phyloP scores from a whole-genome alignment of 2,113 vertebrate genomes.

The Saguinus imperator region DNA sequence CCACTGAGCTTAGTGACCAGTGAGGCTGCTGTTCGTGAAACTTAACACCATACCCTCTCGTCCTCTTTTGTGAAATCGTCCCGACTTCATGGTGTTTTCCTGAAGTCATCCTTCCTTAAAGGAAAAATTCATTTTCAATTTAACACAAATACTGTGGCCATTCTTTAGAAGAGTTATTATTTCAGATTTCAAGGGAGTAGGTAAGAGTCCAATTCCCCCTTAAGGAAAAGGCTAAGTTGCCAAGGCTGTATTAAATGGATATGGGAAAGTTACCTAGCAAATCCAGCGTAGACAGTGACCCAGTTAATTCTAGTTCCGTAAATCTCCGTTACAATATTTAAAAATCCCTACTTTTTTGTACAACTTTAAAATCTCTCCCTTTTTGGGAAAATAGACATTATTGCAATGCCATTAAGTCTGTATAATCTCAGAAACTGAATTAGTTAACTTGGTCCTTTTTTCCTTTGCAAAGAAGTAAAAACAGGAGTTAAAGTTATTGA shows the following conservation, averaged over 20 bases:
- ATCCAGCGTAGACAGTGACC: not conserved
- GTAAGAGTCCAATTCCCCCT: not conserved
- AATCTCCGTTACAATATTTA: not conserved
- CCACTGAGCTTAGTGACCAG: not conserved
- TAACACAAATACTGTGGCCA: conserved; percentile 15
- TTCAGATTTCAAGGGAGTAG: conserved; percentile 23
- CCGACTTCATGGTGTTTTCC: not conserved
- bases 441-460: not conserved
- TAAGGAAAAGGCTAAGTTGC: not conserved
- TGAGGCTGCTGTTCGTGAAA: not conserved
- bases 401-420: not conserved
- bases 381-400: not conserved
- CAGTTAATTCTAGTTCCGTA: not conserved
- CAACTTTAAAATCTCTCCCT: not conserved
- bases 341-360: not conserved
- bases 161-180: conserved; percentile 32
- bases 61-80: conserved; percentile 17
- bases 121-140: not conserved
- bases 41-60: not conserved
- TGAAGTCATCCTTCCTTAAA: not conserved
- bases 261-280: not conserved
- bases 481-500: not conserved
- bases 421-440: not conserved
- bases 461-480: conserved; percentile 17
- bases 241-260: not conserved